A percentile compares a stretch with the other conserved stretches of the same genome.
Evolutionary conservation across 1,140 invertebrate species (phyloP).

Genomic region (Euwallacea similis): DNA sequence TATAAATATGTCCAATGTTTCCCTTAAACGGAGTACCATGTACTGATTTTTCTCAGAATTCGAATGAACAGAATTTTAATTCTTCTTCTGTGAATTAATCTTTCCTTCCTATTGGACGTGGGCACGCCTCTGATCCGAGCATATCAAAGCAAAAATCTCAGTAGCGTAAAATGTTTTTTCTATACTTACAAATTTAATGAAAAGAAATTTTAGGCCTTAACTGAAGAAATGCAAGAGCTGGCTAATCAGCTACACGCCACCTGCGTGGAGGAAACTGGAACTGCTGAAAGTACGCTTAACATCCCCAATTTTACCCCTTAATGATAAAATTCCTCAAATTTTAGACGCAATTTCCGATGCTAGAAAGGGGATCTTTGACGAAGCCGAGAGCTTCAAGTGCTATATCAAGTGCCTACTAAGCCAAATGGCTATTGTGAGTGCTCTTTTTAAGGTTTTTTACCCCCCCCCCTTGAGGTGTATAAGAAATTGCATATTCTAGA

Average conservation of each 20-base stretch:
- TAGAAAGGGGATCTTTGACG: conserved; percentile 41
- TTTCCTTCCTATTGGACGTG: no score
- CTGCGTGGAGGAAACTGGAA: conserved; percentile 47
- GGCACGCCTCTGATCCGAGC: no score
- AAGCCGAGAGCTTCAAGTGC: conserved; percentile 50
- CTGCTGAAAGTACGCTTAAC: conserved; percentile 39
- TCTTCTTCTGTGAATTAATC: no score
- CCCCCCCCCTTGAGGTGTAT: no score
- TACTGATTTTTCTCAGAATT: no score
- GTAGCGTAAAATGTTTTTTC: no score
- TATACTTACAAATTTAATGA: no score
- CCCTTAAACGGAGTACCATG: no score
- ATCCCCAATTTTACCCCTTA: not conserved
- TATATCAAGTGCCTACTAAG: conserved; percentile 54
- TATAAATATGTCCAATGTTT: no score
- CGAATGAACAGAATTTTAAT: no score
- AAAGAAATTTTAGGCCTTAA: conserved; percentile 38
- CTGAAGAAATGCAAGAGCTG: conserved; percentile 47
- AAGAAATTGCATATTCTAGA: conserved; percentile 31
- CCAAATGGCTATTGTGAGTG: conserved; percentile 50
- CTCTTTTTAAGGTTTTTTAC: not conserved
- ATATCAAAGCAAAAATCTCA: no score
- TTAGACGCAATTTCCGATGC: conserved; percentile 44
- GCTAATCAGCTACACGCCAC: conserved; percentile 43
- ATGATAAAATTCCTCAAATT: conserved; percentile 24